Percentiles rank a stretch among this genome's conserved stretches.
Conservation (phyloP, 2,888 invertebrate genomes). For the Ophion costatus region DNA sequence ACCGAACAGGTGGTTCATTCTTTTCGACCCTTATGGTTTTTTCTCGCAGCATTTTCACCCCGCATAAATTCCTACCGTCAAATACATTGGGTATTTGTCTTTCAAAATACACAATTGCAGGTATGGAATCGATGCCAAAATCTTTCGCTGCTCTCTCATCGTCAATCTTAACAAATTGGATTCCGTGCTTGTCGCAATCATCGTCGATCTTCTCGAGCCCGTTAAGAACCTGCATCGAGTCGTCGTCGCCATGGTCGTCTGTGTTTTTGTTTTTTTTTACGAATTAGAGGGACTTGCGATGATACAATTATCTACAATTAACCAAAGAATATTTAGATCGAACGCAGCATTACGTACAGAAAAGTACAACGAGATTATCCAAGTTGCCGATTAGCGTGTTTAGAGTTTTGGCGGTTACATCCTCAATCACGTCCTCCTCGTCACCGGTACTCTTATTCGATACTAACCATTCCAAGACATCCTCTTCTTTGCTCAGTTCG, state of each 20-base stretch:
- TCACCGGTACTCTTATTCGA: constrained; percentile 97
- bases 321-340: not conserved
- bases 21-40: not conserved
- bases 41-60: not conserved
- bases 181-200: constrained; percentile 95
- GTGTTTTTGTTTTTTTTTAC: constrained; percentile 60
- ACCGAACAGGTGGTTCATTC: not conserved
- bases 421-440: constrained; percentile 97
- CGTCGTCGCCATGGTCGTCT: constrained; percentile 96
- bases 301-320: not conserved
- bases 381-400: constrained; percentile 94
- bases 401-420: constrained; percentile 95
- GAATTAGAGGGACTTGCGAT: not conserved
- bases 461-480: constrained; percentile 96
- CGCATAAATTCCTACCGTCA: constrained; percentile 87
- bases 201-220: constrained; percentile 97
- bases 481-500: constrained; percentile 95
- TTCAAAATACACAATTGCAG: constrained; percentile 96
- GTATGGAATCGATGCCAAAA: constrained; percentile 92
- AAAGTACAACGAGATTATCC: constrained; percentile 95
- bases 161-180: constrained; percentile 97
- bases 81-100: constrained; percentile 96
- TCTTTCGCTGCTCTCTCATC: constrained; percentile 92
- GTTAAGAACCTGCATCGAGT: constrained; percentile 92
- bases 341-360: constrained; percentile 88